Evolutionary conservation across 2,113 vertebrate species (phyloP).

Genomic region (Psittacara wagleri): DNA sequence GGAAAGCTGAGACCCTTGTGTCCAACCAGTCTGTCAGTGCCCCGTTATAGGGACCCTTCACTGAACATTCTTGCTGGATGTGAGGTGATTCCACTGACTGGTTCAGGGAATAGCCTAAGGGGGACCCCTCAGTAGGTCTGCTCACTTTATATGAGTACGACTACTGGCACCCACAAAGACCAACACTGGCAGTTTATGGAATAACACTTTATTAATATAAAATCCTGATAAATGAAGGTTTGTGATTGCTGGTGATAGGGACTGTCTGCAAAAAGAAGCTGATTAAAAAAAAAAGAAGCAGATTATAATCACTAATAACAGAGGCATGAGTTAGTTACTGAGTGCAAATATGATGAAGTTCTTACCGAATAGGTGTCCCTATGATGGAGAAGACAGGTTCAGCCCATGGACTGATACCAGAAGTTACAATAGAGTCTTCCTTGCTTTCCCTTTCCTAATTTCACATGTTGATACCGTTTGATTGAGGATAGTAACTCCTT

Average conservation of each 20-base stretch:
- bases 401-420: background rate
- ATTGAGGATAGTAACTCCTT: background rate
- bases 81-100: background rate
- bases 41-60: background rate
- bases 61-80: background rate
- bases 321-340: background rate
- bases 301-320: background rate
- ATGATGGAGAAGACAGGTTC: background rate
- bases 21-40: background rate
- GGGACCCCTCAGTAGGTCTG: background rate
- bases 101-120: background rate
- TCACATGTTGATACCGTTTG: background rate
- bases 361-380: background rate
- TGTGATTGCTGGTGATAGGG: background rate
- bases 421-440: background rate
- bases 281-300: too few relatives aligned
- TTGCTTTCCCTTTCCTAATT: background rate
- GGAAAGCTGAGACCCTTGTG: background rate
- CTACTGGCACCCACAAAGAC: background rate
- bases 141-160: background rate
- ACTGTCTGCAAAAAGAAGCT: background rate
- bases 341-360: background rate
- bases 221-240: background rate
- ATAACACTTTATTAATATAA: background rate
- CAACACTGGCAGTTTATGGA: background rate